Evolutionary conservation across 2,797 vertebrate genomes (phyloP), one percentile per base, ranked within the genome.

Genomic region (Phalloptychus januarius): DNA sequence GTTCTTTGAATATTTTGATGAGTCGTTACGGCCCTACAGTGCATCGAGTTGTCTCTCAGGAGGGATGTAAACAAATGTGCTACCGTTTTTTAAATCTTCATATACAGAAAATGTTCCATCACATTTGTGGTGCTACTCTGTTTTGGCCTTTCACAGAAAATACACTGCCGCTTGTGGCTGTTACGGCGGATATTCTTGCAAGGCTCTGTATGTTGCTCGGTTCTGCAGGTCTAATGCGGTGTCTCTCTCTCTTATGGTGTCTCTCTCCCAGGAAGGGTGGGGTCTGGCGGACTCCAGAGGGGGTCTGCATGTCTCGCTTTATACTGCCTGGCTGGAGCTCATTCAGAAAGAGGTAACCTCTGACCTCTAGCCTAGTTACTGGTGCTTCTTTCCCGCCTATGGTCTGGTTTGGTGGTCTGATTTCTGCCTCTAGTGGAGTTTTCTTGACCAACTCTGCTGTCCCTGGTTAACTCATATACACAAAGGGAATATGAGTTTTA

Each of bases 321-420:
- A 94, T 95, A 96, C 94, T 75, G 94, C 95, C 93, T 96, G 96
- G 96, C 94, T 96, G 96, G 95, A 96, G 93, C 95, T 96, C 92
- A 88, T 92, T 92, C 95, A 94, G 90, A 96, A 96, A 94, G 95
- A 96, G 95, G 95, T 96, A 96, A 95, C 88, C 91, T 88, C 85
- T 87, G 89, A 93, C 92, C 92, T 92, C 91, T 94, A 94, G 95
- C 81, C 91, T 93, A 93, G 91, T 90, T 79, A 84, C 86, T 89
- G 92, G 93, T 93, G 87, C 67, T 84, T 77, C 50, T 45, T 69
- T 2, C 7, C 71, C 50, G 7, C 50, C 70, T 54, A 56, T 77
- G 90, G 74, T 91, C 75, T 83, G 50, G 77, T 88, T 63, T 80
- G 79, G 86, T 76, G 69, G 80, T 72, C 50, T 42, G 23, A 67